Evolutionary conservation across 35 echinoderm and acorn worm species (phyloP), one percentile per base, ranked within the genome.

Genomic region (Stichopus chloronotus): DNA sequence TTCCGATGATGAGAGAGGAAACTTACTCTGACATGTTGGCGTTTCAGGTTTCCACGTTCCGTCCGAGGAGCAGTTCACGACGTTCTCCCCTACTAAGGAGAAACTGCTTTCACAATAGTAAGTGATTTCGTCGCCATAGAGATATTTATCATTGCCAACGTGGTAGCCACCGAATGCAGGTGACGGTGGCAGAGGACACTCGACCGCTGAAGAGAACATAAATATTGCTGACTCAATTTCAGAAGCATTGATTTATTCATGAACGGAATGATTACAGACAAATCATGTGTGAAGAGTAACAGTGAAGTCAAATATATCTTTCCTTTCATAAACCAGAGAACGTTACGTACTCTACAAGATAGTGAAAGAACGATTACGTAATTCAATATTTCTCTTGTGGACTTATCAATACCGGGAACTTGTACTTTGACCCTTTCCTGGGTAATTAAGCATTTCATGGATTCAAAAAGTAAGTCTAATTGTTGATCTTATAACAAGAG

Each of bases 21-120:
- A 55, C 80, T 83, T 83, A 83, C 80, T n/a, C 55, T 83, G 80
- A 83, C 80, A 83, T 55, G 80, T 83, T 55, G 80, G 80, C n/a
- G 80, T 17, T 55, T 7, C 13, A 56, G 80, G 80, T 55, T 83
- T 17, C 80, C 80, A 83, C 8, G 53, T 83, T 55, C 80, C 80
- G 6, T n/a, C 11, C 11, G 80, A 83, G 55, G 80, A 83, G 17
- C 80, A 83, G 2, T 43, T 83, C 43, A 83, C 25, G 7, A 52
- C 9, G n/a, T 56, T 17, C 12, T 55, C 53, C n/a, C 80, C 80
- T 24, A 83, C 80, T 17, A 83, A 7, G 25, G 52, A 11, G 53
- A 53, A 83, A 56, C 55, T 83, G 6, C n/a, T 5, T 11, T 83
- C 55, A 56, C 80, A 83, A 55, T 24, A 55, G 52, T 83, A 83